phyloP scores from a whole-genome alignment of 35 echinoderm and acorn worm species.

The Diadema setosum region DNA sequence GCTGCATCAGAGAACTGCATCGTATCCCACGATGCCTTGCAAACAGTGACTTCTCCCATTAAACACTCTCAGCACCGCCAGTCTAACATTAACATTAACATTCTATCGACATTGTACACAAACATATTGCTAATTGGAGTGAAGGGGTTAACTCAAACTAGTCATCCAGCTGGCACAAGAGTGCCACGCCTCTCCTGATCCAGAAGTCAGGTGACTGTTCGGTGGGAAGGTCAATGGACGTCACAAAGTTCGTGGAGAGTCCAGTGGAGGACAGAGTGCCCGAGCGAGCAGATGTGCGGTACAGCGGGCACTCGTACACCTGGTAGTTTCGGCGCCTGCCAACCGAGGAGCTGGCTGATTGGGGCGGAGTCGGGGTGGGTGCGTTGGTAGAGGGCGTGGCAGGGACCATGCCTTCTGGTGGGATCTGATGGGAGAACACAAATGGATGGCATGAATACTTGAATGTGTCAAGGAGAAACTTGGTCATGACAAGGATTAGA shows the following conservation, averaged over 20 bases:
- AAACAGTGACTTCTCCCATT: neutral
- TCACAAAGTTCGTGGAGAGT: constrained; percentile 95
- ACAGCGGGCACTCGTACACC: constrained; percentile 86
- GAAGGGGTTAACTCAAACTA: too few species aligned
- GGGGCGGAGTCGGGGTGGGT: neutral
- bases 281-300: constrained; percentile 81
- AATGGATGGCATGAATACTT: neutral
- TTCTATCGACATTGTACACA: neutral
- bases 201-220: constrained; percentile 68
- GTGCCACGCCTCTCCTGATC: constrained; percentile 74
- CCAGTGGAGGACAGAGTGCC: constrained; percentile 96
- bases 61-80: neutral
- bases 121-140: too few species aligned
- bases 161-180: constrained; percentile 83
- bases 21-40: neutral
- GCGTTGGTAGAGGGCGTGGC: neutral
- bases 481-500: neutral
- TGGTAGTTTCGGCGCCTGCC: neutral
- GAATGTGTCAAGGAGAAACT: neutral
- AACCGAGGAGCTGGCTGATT: neutral
- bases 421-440: neutral
- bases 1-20: neutral
- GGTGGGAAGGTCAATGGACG: constrained; percentile 72
- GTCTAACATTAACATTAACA: neutral
- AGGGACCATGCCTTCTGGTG: constrained; percentile 1